A percentile compares a stretch with the other conserved stretches of the same genome.
Conservation (phyloP, 2,113 vertebrate species). For the Caranx ignobilis region DNA sequence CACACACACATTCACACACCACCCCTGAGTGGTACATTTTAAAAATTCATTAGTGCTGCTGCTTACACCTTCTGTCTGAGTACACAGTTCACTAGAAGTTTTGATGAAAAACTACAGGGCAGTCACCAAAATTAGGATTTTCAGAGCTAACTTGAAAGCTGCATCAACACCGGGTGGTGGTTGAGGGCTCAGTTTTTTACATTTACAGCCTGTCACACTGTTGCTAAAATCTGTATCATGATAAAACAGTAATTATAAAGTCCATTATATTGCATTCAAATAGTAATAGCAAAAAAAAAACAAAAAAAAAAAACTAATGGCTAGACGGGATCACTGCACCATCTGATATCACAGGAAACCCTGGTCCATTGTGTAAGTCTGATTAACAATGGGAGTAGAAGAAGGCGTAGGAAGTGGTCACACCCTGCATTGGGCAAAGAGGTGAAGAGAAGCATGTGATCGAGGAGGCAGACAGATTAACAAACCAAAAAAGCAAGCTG, state of each 20-base stretch:
- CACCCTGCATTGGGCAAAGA: slow-evolving; percentile 51
- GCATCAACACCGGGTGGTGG: no score
- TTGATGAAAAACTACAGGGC: not conserved
- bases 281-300: not conserved
- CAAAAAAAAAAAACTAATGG: slow-evolving; percentile 38
- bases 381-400: slow-evolving; percentile 55
- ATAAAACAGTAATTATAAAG: not conserved
- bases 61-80: not conserved
- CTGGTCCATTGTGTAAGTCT: slow-evolving; percentile 62
- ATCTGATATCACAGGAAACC: slow-evolving; percentile 62
- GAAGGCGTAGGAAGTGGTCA: slow-evolving; percentile 60
- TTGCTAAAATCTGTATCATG: no score
- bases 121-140: not conserved
- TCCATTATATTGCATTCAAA: not conserved
- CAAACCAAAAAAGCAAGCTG: slow-evolving; percentile 8
- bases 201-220: not conserved
- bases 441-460: slow-evolving; percentile 47
- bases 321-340: slow-evolving; percentile 46
- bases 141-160: not conserved
- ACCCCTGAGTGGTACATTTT: not conserved
- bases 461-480: slow-evolving; percentile 23
- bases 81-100: slow-evolving; percentile 8
- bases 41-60: slow-evolving; percentile 24
- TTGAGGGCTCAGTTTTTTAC: not conserved
- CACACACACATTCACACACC: not conserved